Conservation (phyloP, 1,140 invertebrate genomes). For the Stegodyphus dumicola region DNA sequence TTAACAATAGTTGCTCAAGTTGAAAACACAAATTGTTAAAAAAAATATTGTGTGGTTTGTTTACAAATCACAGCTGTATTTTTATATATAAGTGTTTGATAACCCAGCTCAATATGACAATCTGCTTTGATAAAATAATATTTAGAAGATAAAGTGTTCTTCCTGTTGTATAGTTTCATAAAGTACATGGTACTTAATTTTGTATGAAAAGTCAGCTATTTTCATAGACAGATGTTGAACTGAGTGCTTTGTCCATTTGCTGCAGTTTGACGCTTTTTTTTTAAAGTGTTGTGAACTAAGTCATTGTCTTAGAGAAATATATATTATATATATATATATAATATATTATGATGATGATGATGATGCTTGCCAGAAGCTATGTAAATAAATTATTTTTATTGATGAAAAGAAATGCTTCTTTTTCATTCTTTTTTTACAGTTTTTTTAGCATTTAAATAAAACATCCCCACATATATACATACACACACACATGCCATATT, state of each 20-base stretch:
- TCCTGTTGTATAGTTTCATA: slow-evolving; percentile 13
- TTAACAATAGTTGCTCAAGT: background rate
- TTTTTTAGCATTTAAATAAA: no score
- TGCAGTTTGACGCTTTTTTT: slow-evolving; percentile 14
- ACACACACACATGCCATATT: no score
- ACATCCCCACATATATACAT: no score
- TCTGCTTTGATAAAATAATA: slow-evolving; percentile 4
- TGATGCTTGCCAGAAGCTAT: slow-evolving; percentile 48
- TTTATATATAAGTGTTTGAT: slow-evolving; percentile 23
- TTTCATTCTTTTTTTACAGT: no score
- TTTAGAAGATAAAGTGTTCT: slow-evolving; percentile 13
- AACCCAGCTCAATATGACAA: slow-evolving; percentile 22
- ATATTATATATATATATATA: slow-evolving; percentile 24
- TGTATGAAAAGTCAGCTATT: slow-evolving; percentile 30
- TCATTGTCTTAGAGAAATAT: slow-evolving; percentile 23
- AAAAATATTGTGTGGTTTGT: background rate
- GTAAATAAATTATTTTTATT: slow-evolving; percentile 58
- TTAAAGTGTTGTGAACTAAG: slow-evolving; percentile 53
- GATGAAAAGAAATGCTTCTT: slow-evolving; percentile 25
- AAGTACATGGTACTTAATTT: slow-evolving; percentile 53
- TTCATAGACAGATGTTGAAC: slow-evolving; percentile 27
- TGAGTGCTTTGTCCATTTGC: slow-evolving; percentile 10
- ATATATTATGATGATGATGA: background rate
- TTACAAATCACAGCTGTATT: slow-evolving; percentile 1
- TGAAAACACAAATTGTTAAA: background rate